Conservation (phyloP, 2,888 invertebrate species). For the Rhagium mordax region DNA sequence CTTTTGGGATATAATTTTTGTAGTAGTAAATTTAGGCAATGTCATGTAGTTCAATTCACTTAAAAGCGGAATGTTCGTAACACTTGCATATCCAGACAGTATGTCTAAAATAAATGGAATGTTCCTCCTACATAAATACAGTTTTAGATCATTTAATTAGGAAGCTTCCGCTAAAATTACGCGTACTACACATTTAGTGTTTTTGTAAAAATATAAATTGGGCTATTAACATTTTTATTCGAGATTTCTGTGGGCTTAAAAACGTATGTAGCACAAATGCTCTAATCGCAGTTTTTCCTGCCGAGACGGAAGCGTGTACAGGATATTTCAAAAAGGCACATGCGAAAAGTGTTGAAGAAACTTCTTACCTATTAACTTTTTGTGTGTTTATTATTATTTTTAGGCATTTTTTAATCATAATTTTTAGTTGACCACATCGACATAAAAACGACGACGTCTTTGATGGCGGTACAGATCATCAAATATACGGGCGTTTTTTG, state of each 20-base stretch:
- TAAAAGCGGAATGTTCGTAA: constrained; percentile 18
- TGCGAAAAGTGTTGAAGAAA: too few relatives aligned
- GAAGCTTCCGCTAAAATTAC: neutral
- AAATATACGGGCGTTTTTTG: too few relatives aligned
- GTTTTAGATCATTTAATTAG: constrained; percentile 26
- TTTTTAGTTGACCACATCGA: too few relatives aligned
- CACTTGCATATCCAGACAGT: constrained; percentile 25
- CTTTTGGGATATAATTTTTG: too few relatives aligned
- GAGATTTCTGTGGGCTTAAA: neutral
- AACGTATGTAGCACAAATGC: neutral
- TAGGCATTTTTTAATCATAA: too few relatives aligned
- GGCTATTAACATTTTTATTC: neutral
- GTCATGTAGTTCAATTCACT: constrained; percentile 18
- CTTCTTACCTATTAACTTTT: too few relatives aligned
- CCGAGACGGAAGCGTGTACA: neutral
- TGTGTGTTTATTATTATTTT: too few relatives aligned
- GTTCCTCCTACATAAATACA: constrained; percentile 23
- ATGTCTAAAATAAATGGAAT: constrained; percentile 23
- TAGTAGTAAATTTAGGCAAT: neutral
- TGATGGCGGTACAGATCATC: too few relatives aligned
- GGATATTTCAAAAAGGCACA: too few relatives aligned
- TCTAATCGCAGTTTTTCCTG: neutral
- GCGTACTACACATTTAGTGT: neutral
- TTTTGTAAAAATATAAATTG: constrained; percentile 2
- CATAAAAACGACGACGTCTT: too few relatives aligned